Conservation (phyloP, 2,888 invertebrate genomes). For the Dicyrtomina minuta region DNA sequence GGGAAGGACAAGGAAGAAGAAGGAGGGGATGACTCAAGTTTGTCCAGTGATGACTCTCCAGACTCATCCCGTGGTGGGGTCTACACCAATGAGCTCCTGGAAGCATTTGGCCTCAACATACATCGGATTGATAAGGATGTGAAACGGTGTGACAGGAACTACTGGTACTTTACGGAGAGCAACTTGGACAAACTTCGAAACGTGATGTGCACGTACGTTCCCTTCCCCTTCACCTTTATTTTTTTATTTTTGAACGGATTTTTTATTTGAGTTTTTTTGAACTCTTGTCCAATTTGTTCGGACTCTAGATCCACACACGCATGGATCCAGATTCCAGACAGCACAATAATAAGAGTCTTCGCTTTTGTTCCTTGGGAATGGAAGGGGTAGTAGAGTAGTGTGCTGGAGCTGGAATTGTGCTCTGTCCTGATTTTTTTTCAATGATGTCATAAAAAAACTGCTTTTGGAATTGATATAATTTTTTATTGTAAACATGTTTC, state of each 20-base stretch:
- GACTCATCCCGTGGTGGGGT: conserved; percentile 42
- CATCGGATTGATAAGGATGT: conserved; percentile 97
- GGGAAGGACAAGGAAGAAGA: conserved; percentile 3
- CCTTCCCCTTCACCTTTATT: not conserved
- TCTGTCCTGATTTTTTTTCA: no score
- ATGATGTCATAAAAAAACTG: not conserved
- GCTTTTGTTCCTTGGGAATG: no score
- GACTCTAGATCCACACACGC: no score
- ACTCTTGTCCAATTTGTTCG: not conserved
- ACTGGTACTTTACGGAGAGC: conserved; percentile 84
- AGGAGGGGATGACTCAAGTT: conserved; percentile 49
- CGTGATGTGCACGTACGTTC: conserved; percentile 91
- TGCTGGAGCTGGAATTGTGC: no score
- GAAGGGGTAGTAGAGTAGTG: no score
- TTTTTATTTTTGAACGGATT: no score
- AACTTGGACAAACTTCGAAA: conserved; percentile 90
- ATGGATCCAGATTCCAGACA: no score
- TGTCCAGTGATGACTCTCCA: conserved; percentile 49
- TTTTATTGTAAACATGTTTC: not conserved
- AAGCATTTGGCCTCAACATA: conserved; percentile 80
- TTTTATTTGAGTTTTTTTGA: not conserved
- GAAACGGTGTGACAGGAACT: conserved; percentile 90
- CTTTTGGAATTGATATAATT: not conserved
- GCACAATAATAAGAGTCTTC: no score
- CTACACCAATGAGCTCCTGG: conserved; percentile 77